These are phyloP conservation scores for Sclerodermus sp. DNA, from an alignment of 2,888 invertebrate species.

Conservation along the genomic window DNA sequence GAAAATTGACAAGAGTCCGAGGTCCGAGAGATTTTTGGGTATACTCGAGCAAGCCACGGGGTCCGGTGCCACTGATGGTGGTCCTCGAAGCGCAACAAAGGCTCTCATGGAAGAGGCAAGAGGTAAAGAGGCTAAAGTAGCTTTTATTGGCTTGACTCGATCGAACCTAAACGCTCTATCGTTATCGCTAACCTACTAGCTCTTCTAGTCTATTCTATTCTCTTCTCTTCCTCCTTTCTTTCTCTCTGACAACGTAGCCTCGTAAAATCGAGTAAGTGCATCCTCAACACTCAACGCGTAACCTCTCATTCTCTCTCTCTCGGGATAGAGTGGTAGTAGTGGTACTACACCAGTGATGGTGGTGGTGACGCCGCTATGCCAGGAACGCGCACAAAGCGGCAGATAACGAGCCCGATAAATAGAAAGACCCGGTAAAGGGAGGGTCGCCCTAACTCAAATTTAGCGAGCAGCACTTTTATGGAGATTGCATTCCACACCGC, in stretches of 20 bases:
- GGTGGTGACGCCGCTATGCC: too few relatives aligned
- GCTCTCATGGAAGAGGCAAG: conserved; percentile 31
- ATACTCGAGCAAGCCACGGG: too few relatives aligned
- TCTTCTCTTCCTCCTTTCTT: conserved; percentile 6
- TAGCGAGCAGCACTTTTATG: conserved; percentile 44
- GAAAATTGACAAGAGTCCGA: conserved; percentile 24
- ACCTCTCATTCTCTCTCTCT: too few relatives aligned
- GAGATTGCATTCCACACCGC: conserved; percentile 49
- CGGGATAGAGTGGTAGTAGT: too few relatives aligned
- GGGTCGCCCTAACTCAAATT: conserved; percentile 37
- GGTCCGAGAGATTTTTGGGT: not conserved
- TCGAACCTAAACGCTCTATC: conserved; percentile 9
- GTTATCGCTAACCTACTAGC: too few relatives aligned
- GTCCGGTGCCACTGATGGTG: conserved; percentile 28
- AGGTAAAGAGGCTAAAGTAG: too few relatives aligned
- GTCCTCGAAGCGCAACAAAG: conserved; percentile 34
- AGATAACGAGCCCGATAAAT: conserved; percentile 15
- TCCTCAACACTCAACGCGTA: not conserved
- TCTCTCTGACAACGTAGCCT: conserved; percentile 22
- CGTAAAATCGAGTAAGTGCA: conserved; percentile 25
- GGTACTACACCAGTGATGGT: too few relatives aligned
- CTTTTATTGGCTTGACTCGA: conserved; percentile 39
- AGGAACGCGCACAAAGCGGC: too few relatives aligned
- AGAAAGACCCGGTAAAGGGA: conserved; percentile 1
- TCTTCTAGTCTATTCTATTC: not conserved